Base-by-base conservation (phyloP, 2,888 invertebrate genomes). In the Zonitis immaculata region DNA sequence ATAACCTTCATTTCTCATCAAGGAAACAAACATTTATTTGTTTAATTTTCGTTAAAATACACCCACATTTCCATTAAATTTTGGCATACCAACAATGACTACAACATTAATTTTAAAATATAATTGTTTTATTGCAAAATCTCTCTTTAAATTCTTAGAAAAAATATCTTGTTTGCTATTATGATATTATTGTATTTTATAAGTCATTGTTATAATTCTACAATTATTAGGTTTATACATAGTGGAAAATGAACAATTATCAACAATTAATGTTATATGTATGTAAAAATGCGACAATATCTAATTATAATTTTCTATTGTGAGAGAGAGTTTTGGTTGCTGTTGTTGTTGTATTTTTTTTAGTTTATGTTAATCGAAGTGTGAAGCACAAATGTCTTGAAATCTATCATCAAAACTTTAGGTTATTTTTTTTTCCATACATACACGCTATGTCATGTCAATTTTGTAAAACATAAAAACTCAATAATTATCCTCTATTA, bases 401-500 rank as follows among this genome's bases (percentile, higher is more conserved):
- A 16, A 58, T 58, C 58, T 58, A 58, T 55, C 55, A 58, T 58
- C 55, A 58, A 52, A 12, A 32, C n/a, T n/a, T n/a, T n/a, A n/a
- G n/a, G n/a, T n/a, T n/a, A n/a, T n/a, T n/a, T n/a, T n/a, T n/a
- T n/a, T n/a, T n/a, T n/a, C 16, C 35, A 9, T 16, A 50, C 48
- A 54, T 55, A 49, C 57, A 58, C 58, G 58, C 49, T 49, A 58
- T 43, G 55, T 56, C 53, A 35, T 35, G 35, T 35, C 18, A 18
- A 16, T 9, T 35, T 35, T 18, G 16, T 7, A 35, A 58, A 53
- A 58, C 54, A 58, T 50, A 58, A 58, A 58, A 55, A 47, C 54
- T 48, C 54, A 56, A 56, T 58, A 58, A 58, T 58, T 58, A 54
- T 51, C 51, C 54, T 51, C 56, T 45, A 53, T 56, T 56, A 56